Percentiles rank a stretch among this genome's conserved stretches.
Evolutionary conservation across 2,888 invertebrate species (phyloP).

Genomic region (Drosophila monieri): DNA sequence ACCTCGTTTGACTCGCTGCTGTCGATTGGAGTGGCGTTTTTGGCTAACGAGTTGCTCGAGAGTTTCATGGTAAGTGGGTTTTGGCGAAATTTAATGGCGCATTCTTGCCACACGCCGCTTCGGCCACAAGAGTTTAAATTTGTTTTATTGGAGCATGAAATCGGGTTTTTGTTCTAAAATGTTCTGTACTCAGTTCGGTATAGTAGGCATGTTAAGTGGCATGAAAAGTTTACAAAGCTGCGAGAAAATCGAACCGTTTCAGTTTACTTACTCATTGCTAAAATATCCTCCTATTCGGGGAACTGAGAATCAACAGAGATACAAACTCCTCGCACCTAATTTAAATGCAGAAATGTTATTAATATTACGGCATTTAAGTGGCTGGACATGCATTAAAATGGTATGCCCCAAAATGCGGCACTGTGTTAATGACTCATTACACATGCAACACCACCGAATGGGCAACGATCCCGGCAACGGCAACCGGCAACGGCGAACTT

Average conservation of each 20-base stretch:
- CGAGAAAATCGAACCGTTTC: not conserved
- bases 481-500: conserved; percentile 41
- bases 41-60: conserved; percentile 51
- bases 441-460: conserved; percentile 69
- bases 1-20: conserved; percentile 32
- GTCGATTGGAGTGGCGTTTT: conserved; percentile 58
- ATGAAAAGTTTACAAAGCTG: not conserved
- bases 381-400: conserved; percentile 36
- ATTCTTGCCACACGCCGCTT: conserved; percentile 54
- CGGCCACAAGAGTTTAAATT: conserved; percentile 50
- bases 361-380: conserved; percentile 37
- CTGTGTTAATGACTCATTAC: conserved; percentile 78
- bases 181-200: not conserved
- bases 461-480: conserved; percentile 20
- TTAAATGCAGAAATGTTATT: conserved; percentile 62
- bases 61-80: conserved; percentile 66
- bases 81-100: conserved; percentile 59
- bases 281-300: not conserved
- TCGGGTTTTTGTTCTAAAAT: conserved; percentile 49
- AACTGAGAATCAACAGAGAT: conserved; percentile 57
- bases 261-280: conserved; percentile 18
- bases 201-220: not conserved
- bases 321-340: conserved; percentile 74
- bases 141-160: conserved; percentile 75
- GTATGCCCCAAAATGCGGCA: conserved; percentile 55